phyloP scores from a whole-genome alignment of 2,888 invertebrate genomes.

The Heteromurus nitidus region DNA sequence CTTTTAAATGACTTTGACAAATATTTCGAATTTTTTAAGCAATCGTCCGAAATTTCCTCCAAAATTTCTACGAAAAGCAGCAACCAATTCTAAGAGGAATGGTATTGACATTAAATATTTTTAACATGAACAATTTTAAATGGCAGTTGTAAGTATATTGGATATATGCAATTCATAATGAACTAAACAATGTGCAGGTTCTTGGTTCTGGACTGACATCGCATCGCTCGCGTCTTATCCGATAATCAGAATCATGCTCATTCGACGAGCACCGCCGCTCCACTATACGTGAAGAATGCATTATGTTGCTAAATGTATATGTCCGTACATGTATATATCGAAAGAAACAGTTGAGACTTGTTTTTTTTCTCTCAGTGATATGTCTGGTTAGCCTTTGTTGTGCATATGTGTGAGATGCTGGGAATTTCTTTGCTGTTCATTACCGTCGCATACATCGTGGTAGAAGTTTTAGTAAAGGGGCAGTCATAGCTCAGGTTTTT shows the following conservation, averaged over 20 bases:
- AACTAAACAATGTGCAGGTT: too few relatives aligned
- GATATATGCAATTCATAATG: too few relatives aligned
- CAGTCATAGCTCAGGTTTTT: conserved; percentile 59
- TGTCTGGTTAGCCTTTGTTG: conserved; percentile 32
- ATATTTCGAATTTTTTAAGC: too few relatives aligned
- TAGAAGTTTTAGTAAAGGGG: conserved; percentile 38
- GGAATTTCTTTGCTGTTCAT: conserved; percentile 64
- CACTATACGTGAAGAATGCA: conserved; percentile 37
- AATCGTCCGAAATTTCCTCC: too few relatives aligned
- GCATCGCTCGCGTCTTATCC: conserved; percentile 1
- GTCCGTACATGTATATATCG: conserved; percentile 1
- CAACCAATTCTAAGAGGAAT: too few relatives aligned
- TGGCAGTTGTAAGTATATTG: too few relatives aligned
- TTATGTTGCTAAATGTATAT: conserved; percentile 37
- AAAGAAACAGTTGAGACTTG: conserved; percentile 47
- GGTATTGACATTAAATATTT: too few relatives aligned
- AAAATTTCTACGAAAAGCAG: too few relatives aligned
- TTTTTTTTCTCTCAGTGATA: conserved; percentile 36
- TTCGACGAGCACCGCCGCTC: neutral
- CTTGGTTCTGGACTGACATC: conserved; percentile 18
- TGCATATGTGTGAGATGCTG: conserved; percentile 59
- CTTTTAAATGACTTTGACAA: too few relatives aligned
- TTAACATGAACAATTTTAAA: too few relatives aligned
- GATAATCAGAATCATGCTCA: conserved; percentile 25
- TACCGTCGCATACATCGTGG: conserved; percentile 59